Evolutionary conservation across 2,113 vertebrate species (phyloP).

Genomic region (Corythoichthys intestinalis): DNA sequence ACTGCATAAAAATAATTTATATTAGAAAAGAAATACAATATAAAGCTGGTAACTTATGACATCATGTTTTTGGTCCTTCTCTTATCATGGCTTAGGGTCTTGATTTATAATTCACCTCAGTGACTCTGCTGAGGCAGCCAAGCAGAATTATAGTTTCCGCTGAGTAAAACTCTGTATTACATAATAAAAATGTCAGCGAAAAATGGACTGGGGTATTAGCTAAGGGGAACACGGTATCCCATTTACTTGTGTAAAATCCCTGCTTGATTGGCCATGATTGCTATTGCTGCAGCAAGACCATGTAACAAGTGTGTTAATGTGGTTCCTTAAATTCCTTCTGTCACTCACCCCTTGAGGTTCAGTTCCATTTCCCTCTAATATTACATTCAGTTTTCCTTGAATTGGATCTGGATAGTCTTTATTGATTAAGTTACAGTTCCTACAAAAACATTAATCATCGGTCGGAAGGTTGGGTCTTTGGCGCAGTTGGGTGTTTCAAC

Average conservation of each 20-base stretch:
- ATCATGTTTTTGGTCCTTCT: not conserved
- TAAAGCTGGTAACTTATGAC: not conserved
- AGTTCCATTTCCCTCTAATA: conserved; percentile 3
- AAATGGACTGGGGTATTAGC: conserved; percentile 1
- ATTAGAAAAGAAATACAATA: not conserved
- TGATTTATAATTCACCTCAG: conserved; percentile 4
- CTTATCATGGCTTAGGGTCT: not conserved
- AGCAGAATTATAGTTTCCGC: conserved; percentile 10
- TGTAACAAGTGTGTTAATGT: not conserved
- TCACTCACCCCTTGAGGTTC: not conserved
- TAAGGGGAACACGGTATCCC: not conserved
- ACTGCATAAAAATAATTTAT: not conserved
- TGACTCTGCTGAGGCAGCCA: conserved; percentile 9
- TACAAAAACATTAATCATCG: too few relatives aligned
- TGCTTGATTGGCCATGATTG: conserved; percentile 3
- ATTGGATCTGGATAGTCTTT: not conserved
- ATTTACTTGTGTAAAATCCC: not conserved
- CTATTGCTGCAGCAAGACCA: not conserved
- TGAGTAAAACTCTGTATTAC: conserved; percentile 7
- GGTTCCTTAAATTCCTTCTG: not conserved
- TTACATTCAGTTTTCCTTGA: not conserved
- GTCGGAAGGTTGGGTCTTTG: too few relatives aligned
- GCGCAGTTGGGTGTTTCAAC: too few relatives aligned
- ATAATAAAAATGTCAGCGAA: conserved; percentile 4
- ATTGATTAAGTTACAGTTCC: too few relatives aligned